Evolutionary conservation across 2,113 vertebrate genomes (phyloP), one percentile per base, ranked within the genome.

Genomic region (Bambusicola thoracicus): DNA sequence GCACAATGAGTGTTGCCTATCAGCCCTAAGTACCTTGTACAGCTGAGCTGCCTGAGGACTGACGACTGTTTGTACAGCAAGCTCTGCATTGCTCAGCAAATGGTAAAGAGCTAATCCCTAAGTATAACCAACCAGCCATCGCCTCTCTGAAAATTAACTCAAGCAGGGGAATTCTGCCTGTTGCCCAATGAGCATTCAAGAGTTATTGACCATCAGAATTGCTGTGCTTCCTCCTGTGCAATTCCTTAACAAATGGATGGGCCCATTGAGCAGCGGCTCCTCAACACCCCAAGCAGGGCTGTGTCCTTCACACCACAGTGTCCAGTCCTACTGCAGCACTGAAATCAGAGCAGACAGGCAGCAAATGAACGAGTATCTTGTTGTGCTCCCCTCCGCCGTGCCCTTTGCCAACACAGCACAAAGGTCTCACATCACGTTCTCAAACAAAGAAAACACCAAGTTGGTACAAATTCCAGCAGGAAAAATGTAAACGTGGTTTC

Each of bases 1-100:
- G 94, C 92, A 90, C 94, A 92, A 68, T 87, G 73, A 92, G 87
- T 81, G 85, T 92, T 97, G 91, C 91, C 96, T 93, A 92, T 96
- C 95, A 97, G 96, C 95, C 92, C 93, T 4, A 89, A 95, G 89
- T 87, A 79, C 94, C 93, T 93, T 6, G 79, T 94, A 93, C 93
- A 94, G 93, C 94, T 90, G 78, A 96, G 93, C 92, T 94, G 96
- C 87, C 51, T 68, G 93, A 95, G 93, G 95, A 95, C 94, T 94
- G 92, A 91, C 91, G 92, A 86, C 93, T 93, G 30, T 97, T 95
- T 88, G 77, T 96, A 93, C 82, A 93, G 90, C 59, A 13, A 88
- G 97, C 82, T 85, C 87, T 94, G 92, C 81, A 91, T 92, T 65
- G 32, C 92, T 97, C 76, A 10, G 96, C 83, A 95, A 95, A 97